Base-by-base conservation (phyloP, 37 sponge, comb jelly and placozoan genomes). In the Halisarca cf. caerulea region DNA sequence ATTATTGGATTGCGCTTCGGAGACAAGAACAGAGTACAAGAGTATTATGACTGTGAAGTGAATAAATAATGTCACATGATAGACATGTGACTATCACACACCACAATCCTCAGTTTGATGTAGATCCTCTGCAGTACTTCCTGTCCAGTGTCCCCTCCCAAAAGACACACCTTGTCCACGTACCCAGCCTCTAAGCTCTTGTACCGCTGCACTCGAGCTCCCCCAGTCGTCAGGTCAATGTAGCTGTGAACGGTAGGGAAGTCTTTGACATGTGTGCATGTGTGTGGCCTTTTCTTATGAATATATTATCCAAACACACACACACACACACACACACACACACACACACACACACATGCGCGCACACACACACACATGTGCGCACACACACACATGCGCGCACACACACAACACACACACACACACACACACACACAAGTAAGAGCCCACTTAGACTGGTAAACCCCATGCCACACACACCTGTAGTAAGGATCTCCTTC, bases 401-500 rank as follows among this genome's bases (percentile, higher is more conserved):
- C n/a, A n/a, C n/a, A n/a, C 17, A 55, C 17, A 55, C 17, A 20
- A 55, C 57, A 55, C 17, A 55, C 11, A 55, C 57, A 55, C 11
- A 55, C 57, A 55, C n/a, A 55, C 57, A 55, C 57, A 20, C 57
- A 55, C 11, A 11, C 17, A 11, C 17, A 55, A 55, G 57, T 17
- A 55, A 55, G 57, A 55, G 17, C 57, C 11, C 17, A 20, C 17
- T 17, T 55, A 55, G 17, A 55, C 11, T 20, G 57, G 11, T 34
- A 2, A 39, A 39, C 35, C 33, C 74, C 30, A 57, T 1, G 8
- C 18, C 2, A 35, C 7, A 5, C 62, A 14, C 27, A 92, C 92
- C 89, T 83, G 80, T 99, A 99, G 58, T 85, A 87, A 2, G 99
- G 95, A 41, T 90, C 89, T 68, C 95, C 96, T 42, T 94, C 94